These are phyloP conservation scores for Mastacembelus armatus DNA, from an alignment of 2,797 vertebrate species.

Conservation along the genomic window DNA sequence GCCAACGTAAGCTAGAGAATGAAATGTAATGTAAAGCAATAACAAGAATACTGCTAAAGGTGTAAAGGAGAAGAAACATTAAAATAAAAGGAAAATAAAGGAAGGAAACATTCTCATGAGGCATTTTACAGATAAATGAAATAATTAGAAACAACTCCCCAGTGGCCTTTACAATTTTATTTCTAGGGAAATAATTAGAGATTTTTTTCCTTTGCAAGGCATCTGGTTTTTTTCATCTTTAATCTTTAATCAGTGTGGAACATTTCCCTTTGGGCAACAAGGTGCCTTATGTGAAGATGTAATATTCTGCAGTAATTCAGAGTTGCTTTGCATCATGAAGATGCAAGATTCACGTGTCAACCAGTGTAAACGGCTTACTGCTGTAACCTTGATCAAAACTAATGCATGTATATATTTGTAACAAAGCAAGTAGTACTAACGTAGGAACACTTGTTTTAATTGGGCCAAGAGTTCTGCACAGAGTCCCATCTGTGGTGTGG, in stretches of 20 bases:
- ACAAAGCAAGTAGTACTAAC: constrained; percentile 58
- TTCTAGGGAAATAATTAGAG: constrained; percentile 84
- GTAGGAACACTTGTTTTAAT: constrained; percentile 78
- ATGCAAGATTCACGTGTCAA: constrained; percentile 54
- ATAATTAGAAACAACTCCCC: constrained; percentile 85
- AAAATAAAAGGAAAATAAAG: constrained; percentile 70
- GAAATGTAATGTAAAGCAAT: constrained; percentile 53
- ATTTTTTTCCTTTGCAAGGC: constrained; percentile 60
- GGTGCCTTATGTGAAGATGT: constrained; percentile 73
- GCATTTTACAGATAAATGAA: constrained; percentile 86
- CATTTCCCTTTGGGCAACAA: constrained; percentile 81
- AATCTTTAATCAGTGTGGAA: constrained; percentile 84
- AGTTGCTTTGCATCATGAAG: constrained; percentile 52
- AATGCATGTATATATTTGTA: constrained; percentile 66
- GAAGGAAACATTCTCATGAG: constrained; percentile 77
- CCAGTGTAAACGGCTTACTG: constrained; percentile 18
- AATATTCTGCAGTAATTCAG: constrained; percentile 54
- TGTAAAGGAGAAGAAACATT: constrained; percentile 49
- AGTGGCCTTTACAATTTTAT: constrained; percentile 78
- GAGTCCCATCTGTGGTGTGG: constrained; percentile 79
- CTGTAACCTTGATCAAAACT: constrained; percentile 51
- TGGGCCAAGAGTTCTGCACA: constrained; percentile 76
- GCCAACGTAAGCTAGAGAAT: constrained; percentile 23
- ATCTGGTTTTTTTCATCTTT: constrained; percentile 75
- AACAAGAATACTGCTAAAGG: constrained; percentile 58